These are phyloP conservation scores for Clarias pachynema DNA, from an alignment of 2,797 vertebrate species.

Conservation along the genomic window DNA sequence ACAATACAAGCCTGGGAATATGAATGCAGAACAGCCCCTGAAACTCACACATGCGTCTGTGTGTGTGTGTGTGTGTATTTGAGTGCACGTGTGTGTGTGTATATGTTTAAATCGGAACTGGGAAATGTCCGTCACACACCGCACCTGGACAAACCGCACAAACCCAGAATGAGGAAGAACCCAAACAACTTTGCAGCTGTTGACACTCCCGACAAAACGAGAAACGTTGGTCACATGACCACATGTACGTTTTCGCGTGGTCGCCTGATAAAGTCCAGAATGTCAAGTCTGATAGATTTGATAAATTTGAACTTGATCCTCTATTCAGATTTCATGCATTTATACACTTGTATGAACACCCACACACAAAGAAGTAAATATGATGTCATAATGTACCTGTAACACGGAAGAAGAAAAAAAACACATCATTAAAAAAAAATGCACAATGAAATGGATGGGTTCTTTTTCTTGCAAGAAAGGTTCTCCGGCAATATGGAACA, in stretches of 20 bases:
- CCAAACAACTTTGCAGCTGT: neutral
- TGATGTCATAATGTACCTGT: too few species aligned
- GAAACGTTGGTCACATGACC: neutral
- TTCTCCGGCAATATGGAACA: neutral
- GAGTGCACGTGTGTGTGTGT: neutral
- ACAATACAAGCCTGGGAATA: constrained; percentile 62
- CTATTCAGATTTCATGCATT: neutral
- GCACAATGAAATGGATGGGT: neutral
- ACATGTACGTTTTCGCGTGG: neutral
- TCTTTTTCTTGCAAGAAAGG: neutral
- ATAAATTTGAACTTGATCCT: neutral
- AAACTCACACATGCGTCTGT: neutral
- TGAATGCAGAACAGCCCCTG: constrained; percentile 6
- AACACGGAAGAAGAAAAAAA: too few species aligned
- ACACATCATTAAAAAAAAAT: too few species aligned
- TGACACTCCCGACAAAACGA: neutral
- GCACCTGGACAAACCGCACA: constrained; percentile 4
- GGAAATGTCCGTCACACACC: neutral
- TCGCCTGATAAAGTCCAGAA: neutral
- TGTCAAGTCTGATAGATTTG: neutral
- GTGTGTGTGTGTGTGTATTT: neutral
- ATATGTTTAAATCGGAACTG: neutral
- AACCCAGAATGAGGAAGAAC: constrained; percentile 3
- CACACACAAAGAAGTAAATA: too few species aligned
- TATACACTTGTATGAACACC: neutral